Conservation (phyloP, 2,888 invertebrate genomes). For the Ypsolopha scabrella region DNA sequence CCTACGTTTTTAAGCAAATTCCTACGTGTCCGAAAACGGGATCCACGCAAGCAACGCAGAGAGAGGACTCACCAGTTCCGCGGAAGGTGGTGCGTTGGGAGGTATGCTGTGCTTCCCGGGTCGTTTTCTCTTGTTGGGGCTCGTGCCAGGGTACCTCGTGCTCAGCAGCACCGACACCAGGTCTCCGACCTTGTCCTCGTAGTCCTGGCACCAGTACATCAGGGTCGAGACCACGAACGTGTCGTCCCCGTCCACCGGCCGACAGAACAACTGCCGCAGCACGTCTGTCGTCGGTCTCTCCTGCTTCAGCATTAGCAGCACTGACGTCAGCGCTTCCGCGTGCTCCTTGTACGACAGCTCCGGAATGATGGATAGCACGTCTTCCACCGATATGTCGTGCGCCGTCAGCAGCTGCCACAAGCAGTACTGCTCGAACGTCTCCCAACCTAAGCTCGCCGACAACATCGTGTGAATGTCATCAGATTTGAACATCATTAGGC, state of each 20-base stretch:
- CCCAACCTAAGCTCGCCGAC: constrained; percentile 91
- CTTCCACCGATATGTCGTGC: constrained; percentile 94
- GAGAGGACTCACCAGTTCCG: constrained; percentile 75
- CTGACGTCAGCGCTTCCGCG: constrained; percentile 92
- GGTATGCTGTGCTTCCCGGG: constrained; percentile 79
- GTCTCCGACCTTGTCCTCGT: constrained; percentile 89
- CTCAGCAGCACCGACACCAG: constrained; percentile 82
- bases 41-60: no score
- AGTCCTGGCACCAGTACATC: constrained; percentile 95
- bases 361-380: constrained; percentile 80
- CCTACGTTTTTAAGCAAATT: no score
- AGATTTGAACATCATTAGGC: constrained; percentile 83
- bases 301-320: constrained; percentile 91
- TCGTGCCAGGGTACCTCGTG: constrained; percentile 86
- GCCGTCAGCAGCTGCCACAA: constrained; percentile 96
- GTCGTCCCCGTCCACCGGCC: constrained; percentile 81
- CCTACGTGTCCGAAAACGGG: no score
- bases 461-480: constrained; percentile 81
- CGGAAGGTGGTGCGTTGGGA: constrained; percentile 78
- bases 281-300: constrained; percentile 91
- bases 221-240: constrained; percentile 92
- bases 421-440: constrained; percentile 97
- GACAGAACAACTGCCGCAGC: constrained; percentile 84
- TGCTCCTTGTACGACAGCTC: constrained; percentile 87
- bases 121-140: constrained; percentile 93